Conservation (phyloP, 2,888 invertebrate genomes). For the Trissoscelio sp. region DNA sequence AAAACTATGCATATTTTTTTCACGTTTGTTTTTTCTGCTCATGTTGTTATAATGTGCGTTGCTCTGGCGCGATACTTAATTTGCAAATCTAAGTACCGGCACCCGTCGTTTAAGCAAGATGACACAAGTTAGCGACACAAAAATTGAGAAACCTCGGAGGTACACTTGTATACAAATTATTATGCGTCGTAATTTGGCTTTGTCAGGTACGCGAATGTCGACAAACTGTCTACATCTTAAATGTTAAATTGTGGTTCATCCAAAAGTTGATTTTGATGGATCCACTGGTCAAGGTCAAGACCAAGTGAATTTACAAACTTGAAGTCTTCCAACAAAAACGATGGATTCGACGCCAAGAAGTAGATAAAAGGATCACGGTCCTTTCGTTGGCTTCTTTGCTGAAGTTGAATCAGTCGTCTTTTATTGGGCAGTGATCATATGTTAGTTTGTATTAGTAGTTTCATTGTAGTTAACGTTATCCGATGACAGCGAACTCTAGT, state of each 20-base stretch:
- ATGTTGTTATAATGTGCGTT: conserved; percentile 14
- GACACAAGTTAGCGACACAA: not conserved
- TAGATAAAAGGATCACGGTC: conserved; percentile 1
- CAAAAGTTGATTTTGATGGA: conserved; percentile 36
- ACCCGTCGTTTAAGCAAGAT: conserved; percentile 2
- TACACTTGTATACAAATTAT: conserved; percentile 43
- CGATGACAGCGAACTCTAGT: not conserved
- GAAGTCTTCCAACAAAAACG: conserved; percentile 59
- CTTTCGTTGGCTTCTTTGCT: conserved; percentile 16
- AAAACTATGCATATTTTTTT: conserved; percentile 7
- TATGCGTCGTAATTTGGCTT: conserved; percentile 44
- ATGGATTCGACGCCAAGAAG: conserved; percentile 47
- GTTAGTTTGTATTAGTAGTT: not conserved
- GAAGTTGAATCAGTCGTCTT: conserved; percentile 51
- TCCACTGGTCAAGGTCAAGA: too few species aligned
- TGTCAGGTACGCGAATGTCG: conserved; percentile 53
- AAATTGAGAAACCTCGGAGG: conserved; percentile 14
- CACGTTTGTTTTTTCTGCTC: not conserved
- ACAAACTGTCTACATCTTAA: conserved; percentile 28
- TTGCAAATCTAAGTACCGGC: conserved; percentile 1
- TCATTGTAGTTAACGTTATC: conserved; percentile 30
- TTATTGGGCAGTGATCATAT: conserved; percentile 52
- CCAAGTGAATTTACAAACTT: conserved; percentile 25
- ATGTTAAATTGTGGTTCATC: conserved; percentile 17
- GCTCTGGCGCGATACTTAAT: not conserved